Evolutionary conservation across 2,888 invertebrate genomes (phyloP).

Genomic region (Agonopterix subpropinquella): DNA sequence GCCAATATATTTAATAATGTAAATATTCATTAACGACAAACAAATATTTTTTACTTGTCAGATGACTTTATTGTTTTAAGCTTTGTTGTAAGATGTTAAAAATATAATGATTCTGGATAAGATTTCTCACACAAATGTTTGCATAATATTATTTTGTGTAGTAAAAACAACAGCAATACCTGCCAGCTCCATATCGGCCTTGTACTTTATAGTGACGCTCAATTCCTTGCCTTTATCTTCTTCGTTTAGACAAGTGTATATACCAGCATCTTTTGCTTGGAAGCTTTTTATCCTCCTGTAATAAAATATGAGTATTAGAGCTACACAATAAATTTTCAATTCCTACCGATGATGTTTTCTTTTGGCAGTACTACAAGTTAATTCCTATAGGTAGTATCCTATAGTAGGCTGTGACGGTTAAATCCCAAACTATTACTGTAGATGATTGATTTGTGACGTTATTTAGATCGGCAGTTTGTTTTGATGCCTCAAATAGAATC

Average conservation of each 20-base stretch:
- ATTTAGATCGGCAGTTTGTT: slow-evolving; percentile 39
- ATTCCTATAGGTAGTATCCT: neutral
- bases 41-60: too few species aligned
- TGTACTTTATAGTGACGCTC: slow-evolving; percentile 44
- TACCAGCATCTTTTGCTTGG: slow-evolving; percentile 58
- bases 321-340: too few species aligned
- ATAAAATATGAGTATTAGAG: slow-evolving; percentile 5
- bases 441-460: slow-evolving; percentile 32
- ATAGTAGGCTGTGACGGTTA: neutral
- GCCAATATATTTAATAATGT: slow-evolving; percentile 22
- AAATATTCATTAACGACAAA: neutral
- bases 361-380: neutral
- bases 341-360: too few species aligned
- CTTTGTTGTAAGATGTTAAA: too few species aligned
- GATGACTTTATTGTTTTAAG: too few species aligned
- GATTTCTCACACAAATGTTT: too few species aligned
- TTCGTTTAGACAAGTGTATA: slow-evolving; percentile 60
- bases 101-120: too few species aligned
- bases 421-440: slow-evolving; percentile 3
- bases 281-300: slow-evolving; percentile 66
- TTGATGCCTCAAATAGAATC: slow-evolving; percentile 39
- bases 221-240: slow-evolving; percentile 37
- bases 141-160: too few species aligned
- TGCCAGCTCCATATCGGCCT: slow-evolving; percentile 27
- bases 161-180: slow-evolving; percentile 25